Evolutionary conservation across 2,113 vertebrate genomes (phyloP).

Genomic region (Pycnonotus jocosus): DNA sequence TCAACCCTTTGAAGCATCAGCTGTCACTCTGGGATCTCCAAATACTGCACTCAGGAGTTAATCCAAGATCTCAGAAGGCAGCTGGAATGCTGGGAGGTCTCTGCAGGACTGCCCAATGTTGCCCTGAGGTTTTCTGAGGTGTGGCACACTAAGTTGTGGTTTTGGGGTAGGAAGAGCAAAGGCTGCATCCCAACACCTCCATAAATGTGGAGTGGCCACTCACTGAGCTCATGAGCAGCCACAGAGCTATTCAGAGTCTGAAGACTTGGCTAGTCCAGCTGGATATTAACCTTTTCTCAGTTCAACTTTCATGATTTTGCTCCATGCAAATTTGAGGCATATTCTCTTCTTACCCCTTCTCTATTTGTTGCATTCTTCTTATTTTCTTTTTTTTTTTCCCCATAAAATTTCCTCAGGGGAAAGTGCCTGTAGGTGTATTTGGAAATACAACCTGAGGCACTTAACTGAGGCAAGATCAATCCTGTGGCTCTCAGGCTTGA

Average conservation of each 20-base stretch:
- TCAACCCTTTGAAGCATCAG: background rate
- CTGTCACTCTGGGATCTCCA: background rate
- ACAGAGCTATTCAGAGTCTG: background rate
- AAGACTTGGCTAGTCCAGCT: background rate
- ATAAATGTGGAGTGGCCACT: background rate
- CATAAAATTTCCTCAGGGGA: background rate
- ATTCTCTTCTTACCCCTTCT: background rate
- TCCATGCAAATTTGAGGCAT: background rate
- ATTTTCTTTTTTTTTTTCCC: background rate
- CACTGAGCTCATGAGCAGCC: accelerated
- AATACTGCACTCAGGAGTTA: background rate
- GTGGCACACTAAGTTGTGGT: background rate
- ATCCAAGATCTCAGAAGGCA: background rate
- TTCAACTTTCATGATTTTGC: background rate
- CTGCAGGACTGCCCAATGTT: background rate
- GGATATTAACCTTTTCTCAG: background rate
- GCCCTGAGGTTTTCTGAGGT: background rate
- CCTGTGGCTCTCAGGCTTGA: background rate
- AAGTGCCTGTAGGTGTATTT: background rate
- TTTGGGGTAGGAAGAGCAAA: background rate
- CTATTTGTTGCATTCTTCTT: background rate
- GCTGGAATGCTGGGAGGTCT: background rate
- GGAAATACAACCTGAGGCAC: background rate
- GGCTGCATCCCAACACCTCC: background rate
- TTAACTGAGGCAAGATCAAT: background rate